phyloP scores from a whole-genome alignment of 1,140 invertebrate genomes.

The Oppia nitens region DNA sequence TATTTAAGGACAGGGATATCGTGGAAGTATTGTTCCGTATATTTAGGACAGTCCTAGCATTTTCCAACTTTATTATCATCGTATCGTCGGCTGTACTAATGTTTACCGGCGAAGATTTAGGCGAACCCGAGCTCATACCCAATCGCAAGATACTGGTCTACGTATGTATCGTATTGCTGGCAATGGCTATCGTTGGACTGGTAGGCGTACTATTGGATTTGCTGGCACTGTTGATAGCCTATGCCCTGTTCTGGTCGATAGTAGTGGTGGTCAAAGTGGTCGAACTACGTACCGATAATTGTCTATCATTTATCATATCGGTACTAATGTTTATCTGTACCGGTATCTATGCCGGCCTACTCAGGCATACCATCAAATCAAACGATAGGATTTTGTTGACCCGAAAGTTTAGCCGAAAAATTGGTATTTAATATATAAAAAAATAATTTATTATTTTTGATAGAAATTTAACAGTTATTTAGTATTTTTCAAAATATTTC shows the following conservation, averaged over 20 bases:
- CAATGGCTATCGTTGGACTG: background rate
- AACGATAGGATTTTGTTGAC: background rate
- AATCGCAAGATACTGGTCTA: background rate
- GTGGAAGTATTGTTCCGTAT: background rate
- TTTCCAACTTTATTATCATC: background rate
- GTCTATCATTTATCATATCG: background rate
- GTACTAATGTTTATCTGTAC: background rate
- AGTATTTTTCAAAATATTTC: too few relatives aligned
- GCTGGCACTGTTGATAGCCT: background rate
- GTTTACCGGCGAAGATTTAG: background rate
- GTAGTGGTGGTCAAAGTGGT: background rate
- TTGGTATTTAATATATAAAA: background rate
- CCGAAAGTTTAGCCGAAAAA: background rate
- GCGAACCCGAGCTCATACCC: background rate
- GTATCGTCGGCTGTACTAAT: background rate
- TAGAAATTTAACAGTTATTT: too few relatives aligned
- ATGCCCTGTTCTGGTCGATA: background rate
- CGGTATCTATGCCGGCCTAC: background rate
- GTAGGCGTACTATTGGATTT: background rate
- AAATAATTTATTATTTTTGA: too few relatives aligned
- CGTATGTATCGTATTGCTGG: background rate
- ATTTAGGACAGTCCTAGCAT: background rate
- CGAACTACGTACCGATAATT: background rate
- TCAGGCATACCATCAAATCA: background rate
- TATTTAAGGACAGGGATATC: background rate